Percentiles rank a stretch among this genome's conserved stretches.
Conservation (phyloP, 1,140 invertebrate species). For the Trichonephila inaurata region DNA sequence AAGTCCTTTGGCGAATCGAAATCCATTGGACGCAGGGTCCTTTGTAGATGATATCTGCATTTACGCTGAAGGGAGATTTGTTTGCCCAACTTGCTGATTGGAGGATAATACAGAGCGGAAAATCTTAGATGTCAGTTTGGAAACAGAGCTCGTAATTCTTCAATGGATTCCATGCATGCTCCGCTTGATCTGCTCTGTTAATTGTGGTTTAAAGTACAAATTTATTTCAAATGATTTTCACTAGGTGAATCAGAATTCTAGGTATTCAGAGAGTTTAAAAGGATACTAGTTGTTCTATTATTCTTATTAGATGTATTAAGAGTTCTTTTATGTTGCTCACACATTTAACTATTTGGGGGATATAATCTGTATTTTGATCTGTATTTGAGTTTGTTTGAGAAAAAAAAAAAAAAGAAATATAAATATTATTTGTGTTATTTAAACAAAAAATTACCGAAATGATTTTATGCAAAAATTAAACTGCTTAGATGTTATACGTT, state of each 20-base stretch:
- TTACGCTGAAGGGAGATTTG: conserved; percentile 44
- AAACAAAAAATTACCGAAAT: no score
- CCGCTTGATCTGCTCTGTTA: conserved; percentile 8
- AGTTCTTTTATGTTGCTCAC: no score
- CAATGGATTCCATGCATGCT: background rate
- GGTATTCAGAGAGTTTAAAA: background rate
- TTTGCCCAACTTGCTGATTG: conserved; percentile 58
- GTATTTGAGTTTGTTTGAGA: no score
- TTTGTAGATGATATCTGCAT: conserved; percentile 36
- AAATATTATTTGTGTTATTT: no score
- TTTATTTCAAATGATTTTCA: background rate
- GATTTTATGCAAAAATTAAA: no score
- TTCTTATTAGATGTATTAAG: no score
- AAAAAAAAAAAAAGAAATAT: no score
- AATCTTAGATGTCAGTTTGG: conserved; percentile 55
- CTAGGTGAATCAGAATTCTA: background rate
- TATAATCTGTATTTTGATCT: no score
- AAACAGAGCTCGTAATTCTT: conserved; percentile 30
- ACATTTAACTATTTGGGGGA: no score
- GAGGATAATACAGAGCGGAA: conserved; percentile 1
- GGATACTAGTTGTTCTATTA: background rate
- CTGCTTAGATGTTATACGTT: no score
- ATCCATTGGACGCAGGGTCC: conserved; percentile 24
- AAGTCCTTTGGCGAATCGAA: conserved; percentile 47
- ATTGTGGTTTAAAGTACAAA: background rate